Base-by-base conservation (phyloP, 2,888 invertebrate species). In the Xestia ashworthii region DNA sequence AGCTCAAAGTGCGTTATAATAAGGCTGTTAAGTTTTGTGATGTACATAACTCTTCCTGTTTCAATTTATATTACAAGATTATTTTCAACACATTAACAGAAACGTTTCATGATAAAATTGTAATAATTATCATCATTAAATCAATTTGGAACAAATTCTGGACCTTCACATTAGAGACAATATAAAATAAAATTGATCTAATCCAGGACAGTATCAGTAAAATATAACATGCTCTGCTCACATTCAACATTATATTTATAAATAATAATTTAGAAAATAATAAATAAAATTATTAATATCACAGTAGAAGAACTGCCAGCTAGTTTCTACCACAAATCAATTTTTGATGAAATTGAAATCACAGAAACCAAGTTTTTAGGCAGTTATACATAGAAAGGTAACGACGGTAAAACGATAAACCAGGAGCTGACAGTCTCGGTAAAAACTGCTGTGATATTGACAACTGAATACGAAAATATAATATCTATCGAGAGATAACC, bases 211-310 rank as follows among this genome's bases (percentile, higher is more conserved):
- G 93, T 93, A 89, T 93, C 91, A 92, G 91, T 94, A 93, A 93
- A 93, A 93, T 94, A 93, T 94, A 94, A 94, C 93, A 93, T 92
- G 67, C 83, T 87, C 81, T 87, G 85, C 90, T 93, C 92, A 93
- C 93, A 92, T 93, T 92, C 93, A 95, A 94, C 93, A 91, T 93
- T 92, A 91, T 89, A 93, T 82, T 89, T 92, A 94, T 93, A 95
- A 95, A 95, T 95, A 94, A 95, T 95, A 95, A 94, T 94, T 94
- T 95, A 95, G 91, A 93, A 94, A 94, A 93, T 93, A 94, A 95
- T 95, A 96, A 96, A 96, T 95, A 95, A 89, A 94, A 95, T 95
- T 95, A 96, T 96, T 92, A 96, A 96, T 96, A 96, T 96, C 96
- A 96, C 96, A 96, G 94, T 95, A 96, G 96, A 94, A 90, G 91